phyloP scores from a whole-genome alignment of 1,140 invertebrate species.

The Chrysoperla carnea region DNA sequence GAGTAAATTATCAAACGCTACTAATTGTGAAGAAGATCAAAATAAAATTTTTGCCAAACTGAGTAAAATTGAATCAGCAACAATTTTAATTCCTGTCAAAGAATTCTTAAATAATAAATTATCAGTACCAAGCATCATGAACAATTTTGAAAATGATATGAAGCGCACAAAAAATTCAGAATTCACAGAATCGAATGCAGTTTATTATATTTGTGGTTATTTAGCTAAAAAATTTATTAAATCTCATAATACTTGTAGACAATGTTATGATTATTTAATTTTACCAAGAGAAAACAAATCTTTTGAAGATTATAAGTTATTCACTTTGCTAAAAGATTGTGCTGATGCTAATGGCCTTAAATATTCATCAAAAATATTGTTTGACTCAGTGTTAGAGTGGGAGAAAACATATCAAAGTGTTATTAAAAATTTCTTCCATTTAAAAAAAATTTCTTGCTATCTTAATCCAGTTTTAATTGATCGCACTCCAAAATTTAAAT shows the following conservation, averaged over 20 bases:
- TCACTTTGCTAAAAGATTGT: neutral
- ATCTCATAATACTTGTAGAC: neutral
- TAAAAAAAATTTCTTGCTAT: neutral
- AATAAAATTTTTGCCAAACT: neutral
- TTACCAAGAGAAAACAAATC: too few relatives aligned
- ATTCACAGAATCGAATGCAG: neutral
- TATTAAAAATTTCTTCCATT: too few relatives aligned
- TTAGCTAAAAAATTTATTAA: neutral
- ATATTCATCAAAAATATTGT: neutral
- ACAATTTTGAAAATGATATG: neutral
- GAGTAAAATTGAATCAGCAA: neutral
- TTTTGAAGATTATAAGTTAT: neutral
- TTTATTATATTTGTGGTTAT: constrained; percentile 1
- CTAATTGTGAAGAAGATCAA: neutral
- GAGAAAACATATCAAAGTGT: neutral
- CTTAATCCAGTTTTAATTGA: neutral
- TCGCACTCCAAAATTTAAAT: neutral
- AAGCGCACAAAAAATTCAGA: neutral
- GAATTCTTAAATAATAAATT: too few relatives aligned
- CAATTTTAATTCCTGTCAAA: too few relatives aligned
- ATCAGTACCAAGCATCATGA: neutral
- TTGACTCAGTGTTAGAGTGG: neutral
- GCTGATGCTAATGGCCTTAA: neutral
- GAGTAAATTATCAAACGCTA: neutral
- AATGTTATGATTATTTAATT: neutral